These are phyloP conservation scores for Scatophagus argus DNA, from an alignment of 2,113 vertebrate genomes.

Conservation along the genomic window DNA sequence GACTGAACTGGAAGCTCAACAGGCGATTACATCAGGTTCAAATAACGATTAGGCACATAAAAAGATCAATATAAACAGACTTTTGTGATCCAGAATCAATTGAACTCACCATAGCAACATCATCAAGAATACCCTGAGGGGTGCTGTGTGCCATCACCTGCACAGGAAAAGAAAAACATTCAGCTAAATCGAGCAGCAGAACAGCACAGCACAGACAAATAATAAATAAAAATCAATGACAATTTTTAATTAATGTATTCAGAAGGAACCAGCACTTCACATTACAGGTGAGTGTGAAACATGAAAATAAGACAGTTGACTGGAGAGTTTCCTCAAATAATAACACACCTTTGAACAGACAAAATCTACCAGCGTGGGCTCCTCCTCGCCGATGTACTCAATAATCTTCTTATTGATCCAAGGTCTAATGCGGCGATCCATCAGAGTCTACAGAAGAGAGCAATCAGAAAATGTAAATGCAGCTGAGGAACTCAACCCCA, in stretches of 20 bases:
- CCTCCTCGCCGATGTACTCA: slow-evolving; percentile 99
- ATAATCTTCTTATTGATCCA: slow-evolving; percentile 99
- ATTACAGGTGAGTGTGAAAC: neutral
- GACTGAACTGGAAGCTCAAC: too few relatives aligned
- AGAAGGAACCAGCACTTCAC: neutral
- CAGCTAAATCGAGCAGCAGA: neutral
- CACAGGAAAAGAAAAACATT: neutral
- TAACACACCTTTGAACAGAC: slow-evolving; percentile 95
- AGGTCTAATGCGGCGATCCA: slow-evolving; percentile 97
- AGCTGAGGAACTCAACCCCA: neutral
- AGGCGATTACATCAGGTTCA: neutral
- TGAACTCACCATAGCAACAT: slow-evolving; percentile 96
- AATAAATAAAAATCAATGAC: neutral
- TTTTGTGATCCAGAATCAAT: neutral
- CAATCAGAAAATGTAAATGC: neutral
- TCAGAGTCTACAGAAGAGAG: slow-evolving; percentile 87
- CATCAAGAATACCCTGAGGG: slow-evolving; percentile 98
- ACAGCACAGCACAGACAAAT: neutral
- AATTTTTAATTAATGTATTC: neutral
- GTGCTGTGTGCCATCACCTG: slow-evolving; percentile 99
- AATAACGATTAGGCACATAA: too few relatives aligned
- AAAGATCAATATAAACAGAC: too few relatives aligned
- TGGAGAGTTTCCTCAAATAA: neutral
- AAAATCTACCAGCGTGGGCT: slow-evolving; percentile 97
- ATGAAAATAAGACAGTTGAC: neutral